These are phyloP conservation scores for Poecile atricapillus DNA, from an alignment of 2,113 vertebrate genomes.

Conservation along the genomic window DNA sequence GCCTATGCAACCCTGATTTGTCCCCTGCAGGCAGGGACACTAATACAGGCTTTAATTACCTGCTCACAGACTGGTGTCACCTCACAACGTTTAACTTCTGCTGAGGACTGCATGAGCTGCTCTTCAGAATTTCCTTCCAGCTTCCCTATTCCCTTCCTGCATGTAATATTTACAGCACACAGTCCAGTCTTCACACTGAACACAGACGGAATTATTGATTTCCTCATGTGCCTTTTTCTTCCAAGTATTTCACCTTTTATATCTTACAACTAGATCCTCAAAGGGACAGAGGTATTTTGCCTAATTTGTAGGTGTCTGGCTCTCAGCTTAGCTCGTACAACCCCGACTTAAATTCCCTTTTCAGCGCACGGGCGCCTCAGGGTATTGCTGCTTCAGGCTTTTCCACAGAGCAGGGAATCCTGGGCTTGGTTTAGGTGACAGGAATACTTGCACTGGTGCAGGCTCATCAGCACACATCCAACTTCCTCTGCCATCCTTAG, in stretches of 20 bases:
- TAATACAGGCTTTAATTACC: neutral
- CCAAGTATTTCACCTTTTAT: neutral
- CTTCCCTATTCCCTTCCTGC: neutral
- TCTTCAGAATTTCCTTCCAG: neutral
- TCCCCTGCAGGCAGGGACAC: neutral
- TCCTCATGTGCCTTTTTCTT: neutral
- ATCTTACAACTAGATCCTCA: neutral
- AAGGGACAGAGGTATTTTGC: neutral
- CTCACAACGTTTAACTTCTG: neutral
- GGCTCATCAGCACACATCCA: neutral
- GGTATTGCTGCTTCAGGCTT: neutral
- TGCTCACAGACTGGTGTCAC: neutral
- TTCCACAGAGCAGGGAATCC: neutral
- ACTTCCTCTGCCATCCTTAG: neutral
- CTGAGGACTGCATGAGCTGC: neutral
- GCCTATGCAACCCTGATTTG: neutral
- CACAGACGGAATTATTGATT: neutral
- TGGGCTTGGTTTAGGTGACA: neutral
- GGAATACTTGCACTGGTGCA: neutral
- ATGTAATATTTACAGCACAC: neutral
- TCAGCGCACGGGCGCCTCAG: rapidly evolving
- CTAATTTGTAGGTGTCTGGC: neutral
- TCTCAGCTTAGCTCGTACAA: neutral
- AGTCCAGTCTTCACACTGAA: neutral
- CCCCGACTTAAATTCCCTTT: neutral